These are phyloP conservation scores for Trimorus sp. DNA, from an alignment of 2,888 invertebrate species.

Conservation along the genomic window DNA sequence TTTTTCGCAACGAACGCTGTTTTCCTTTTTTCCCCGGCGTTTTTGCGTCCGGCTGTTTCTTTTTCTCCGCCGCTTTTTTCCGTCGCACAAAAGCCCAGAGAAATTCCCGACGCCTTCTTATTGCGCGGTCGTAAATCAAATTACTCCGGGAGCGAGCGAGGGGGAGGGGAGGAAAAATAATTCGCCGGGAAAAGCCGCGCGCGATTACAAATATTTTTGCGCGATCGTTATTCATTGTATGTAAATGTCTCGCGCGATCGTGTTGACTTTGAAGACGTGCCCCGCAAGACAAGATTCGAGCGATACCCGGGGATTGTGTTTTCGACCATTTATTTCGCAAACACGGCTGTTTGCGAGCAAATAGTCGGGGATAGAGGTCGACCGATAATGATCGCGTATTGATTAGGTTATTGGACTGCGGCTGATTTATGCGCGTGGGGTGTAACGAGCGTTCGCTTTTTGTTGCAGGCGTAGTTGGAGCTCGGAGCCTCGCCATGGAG, in stretches of 20 bases:
- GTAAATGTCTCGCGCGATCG: constrained; percentile 47
- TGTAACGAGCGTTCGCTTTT: constrained; percentile 29
- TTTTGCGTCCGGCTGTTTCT: constrained; percentile 2
- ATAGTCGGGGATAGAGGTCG: constrained; percentile 15
- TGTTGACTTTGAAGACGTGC: constrained; percentile 57
- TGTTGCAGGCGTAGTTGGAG: constrained; percentile 79
- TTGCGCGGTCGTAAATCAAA: constrained; percentile 59
- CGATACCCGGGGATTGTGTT: constrained; percentile 10
- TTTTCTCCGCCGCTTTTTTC: constrained; percentile 11
- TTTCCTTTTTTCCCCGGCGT: background rate
- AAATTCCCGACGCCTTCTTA: constrained; percentile 41
- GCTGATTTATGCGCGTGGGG: constrained; percentile 31
- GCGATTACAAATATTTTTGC: constrained; percentile 62
- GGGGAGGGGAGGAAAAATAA: constrained; percentile 16
- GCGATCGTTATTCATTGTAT: constrained; percentile 52
- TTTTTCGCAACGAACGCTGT: constrained; percentile 31
- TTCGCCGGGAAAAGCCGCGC: constrained; percentile 34
- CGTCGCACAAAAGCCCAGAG: constrained; percentile 24
- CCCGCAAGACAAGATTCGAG: constrained; percentile 49
- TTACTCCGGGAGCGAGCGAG: constrained; percentile 14
- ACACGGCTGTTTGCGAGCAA: constrained; percentile 28
- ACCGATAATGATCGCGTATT: constrained; percentile 48
- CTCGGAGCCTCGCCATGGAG: constrained; percentile 79
- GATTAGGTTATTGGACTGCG: constrained; percentile 39
- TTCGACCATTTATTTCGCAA: constrained; percentile 34